A percentile compares a stretch with the other conserved stretches of the same genome.
phyloP scores from a whole-genome alignment of 2,113 vertebrate genomes.

The Heteronetta atricapilla region DNA sequence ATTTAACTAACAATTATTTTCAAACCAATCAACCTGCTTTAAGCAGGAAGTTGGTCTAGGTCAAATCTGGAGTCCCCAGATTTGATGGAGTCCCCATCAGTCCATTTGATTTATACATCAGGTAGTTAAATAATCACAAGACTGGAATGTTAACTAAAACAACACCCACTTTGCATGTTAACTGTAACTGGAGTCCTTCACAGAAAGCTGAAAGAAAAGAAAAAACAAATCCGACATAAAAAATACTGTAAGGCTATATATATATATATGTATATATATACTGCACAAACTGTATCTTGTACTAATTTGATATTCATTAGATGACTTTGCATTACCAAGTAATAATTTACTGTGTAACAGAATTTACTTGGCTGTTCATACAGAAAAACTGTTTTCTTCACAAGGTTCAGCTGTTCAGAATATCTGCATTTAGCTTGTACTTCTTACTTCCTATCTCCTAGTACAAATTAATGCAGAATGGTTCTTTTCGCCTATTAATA shows the following conservation, averaged over 20 bases:
- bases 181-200: background rate
- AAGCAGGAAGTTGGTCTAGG: background rate
- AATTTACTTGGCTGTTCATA: background rate
- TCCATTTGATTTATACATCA: background rate
- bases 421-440: background rate
- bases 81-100: no score
- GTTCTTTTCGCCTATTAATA: background rate
- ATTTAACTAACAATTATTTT: background rate
- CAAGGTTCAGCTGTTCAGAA: background rate
- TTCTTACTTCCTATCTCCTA: background rate
- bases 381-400: background rate
- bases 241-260: background rate
- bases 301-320: background rate
- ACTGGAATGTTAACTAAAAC: conserved; percentile 40
- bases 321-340: background rate
- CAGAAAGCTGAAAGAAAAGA: conserved; percentile 6
- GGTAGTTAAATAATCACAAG: background rate
- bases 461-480: background rate
- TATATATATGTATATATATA: background rate
- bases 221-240: background rate
- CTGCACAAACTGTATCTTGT: background rate
- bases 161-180: background rate
- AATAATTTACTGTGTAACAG: background rate
- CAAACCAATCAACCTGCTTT: background rate
- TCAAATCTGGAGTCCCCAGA: background rate